Evolutionary conservation across 1,140 invertebrate species (phyloP).

Genomic region (Camponotus pennsylvanicus): DNA sequence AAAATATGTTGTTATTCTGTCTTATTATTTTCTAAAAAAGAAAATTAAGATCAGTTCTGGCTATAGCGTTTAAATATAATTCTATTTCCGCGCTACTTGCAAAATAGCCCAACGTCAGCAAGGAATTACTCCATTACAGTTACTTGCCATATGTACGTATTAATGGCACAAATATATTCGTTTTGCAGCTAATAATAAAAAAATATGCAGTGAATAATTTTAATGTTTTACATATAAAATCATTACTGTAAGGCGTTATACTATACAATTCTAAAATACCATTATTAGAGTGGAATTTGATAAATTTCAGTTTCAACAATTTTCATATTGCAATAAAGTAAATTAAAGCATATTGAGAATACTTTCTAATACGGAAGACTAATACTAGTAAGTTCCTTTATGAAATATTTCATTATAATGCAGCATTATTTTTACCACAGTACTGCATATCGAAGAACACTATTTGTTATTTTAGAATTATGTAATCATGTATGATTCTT

Average conservation of each 20-base stretch:
- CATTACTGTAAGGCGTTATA: constrained; percentile 50
- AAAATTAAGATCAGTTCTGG: constrained; percentile 71
- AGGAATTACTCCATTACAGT: constrained; percentile 66
- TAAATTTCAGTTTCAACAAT: constrained; percentile 70
- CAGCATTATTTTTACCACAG: constrained; percentile 42
- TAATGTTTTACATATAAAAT: constrained; percentile 36
- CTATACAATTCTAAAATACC: constrained; percentile 56
- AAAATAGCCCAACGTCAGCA: constrained; percentile 77
- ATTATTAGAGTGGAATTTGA: constrained; percentile 54
- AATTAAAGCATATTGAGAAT: constrained; percentile 66
- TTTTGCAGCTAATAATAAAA: constrained; percentile 26
- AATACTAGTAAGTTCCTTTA: constrained; percentile 75
- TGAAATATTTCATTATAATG: constrained; percentile 61
- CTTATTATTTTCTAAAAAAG: constrained; percentile 76
- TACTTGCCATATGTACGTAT: constrained; percentile 44
- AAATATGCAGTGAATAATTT: constrained; percentile 39
- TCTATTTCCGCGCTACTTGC: constrained; percentile 69
- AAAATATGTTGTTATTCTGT: constrained; percentile 81
- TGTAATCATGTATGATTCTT: constrained; percentile 37
- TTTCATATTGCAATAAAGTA: constrained; percentile 64
- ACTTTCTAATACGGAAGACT: constrained; percentile 80
- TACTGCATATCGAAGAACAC: constrained; percentile 53
- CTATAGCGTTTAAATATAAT: constrained; percentile 72
- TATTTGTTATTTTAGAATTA: constrained; percentile 48
- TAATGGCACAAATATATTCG: constrained; percentile 55